Percentiles rank a stretch among this genome's conserved stretches.
These are phyloP conservation scores for Brachionus calyciflorus DNA, from an alignment of 1,140 invertebrate species.

Conservation along the genomic window DNA sequence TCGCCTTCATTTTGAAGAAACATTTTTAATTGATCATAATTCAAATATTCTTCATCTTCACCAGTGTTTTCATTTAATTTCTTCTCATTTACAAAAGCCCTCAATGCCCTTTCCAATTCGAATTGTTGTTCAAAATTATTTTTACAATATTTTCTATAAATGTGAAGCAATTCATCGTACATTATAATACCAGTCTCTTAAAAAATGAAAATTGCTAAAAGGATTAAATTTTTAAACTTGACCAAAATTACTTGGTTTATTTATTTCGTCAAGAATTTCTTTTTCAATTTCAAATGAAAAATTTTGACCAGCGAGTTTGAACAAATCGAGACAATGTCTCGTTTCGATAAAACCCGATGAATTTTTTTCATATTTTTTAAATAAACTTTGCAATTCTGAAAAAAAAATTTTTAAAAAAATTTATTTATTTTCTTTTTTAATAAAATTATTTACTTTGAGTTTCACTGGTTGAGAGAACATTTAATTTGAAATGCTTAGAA, in stretches of 20 bases:
- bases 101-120: not conserved
- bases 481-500: not conserved
- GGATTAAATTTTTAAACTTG: not conserved
- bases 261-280: not conserved
- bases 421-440: not conserved
- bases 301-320: conserved; percentile 7
- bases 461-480: not conserved
- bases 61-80: not conserved
- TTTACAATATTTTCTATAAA: conserved; percentile 3
- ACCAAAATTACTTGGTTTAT: not conserved
- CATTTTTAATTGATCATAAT: not conserved
- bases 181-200: conserved; percentile 10
- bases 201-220: not conserved
- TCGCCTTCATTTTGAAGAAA: conserved; percentile 3
- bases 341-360: not conserved
- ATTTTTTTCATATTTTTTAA: conserved; percentile 21
- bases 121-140: not conserved
- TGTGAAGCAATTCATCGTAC: not conserved
- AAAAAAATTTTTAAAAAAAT: not conserved
- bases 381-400: not conserved
- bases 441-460: not conserved
- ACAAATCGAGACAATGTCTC: not conserved
- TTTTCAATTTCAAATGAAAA: conserved; percentile 5
- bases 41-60: not conserved
- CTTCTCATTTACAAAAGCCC: not conserved